Evolutionary conservation across 1,140 invertebrate genomes (phyloP), one percentile per base, ranked within the genome.

Genomic region (Drosophila lini): DNA sequence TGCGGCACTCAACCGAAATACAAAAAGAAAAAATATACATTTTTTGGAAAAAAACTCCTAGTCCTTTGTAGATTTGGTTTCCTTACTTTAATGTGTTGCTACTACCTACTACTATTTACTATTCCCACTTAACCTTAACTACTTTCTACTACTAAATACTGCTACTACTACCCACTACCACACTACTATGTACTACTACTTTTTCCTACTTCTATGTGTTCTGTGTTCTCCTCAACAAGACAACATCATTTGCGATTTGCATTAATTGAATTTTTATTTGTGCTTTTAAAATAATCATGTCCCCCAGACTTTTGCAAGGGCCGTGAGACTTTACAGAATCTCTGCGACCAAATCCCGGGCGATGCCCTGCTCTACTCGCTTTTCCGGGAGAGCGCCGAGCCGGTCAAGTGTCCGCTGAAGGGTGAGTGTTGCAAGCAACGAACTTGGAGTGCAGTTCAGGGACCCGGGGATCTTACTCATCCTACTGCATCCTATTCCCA

Each of bases 301-400:
- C 91, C 91, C 91, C 84, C 94, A 97, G 96, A 96, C 58, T 97
- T 95, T 93, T 97, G 96, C 92, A 95, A 96, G 91, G 94, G 94
- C 52, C 94, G 95, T 85, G 96, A 96, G 79, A 94, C 95, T 13
- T 93, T 97, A 74, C 94, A 96, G 44, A 95, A 95, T 60, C 93
- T 98, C 61, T 98, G 97, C 93, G 96, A 96, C 40, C 95, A 96
- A 74, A 97, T 98, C 91, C 97, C 96, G 5, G 97, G 97, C 13
- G 97, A 98, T 93, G 97, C 97, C 6, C 93, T 97, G 56, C 94
- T 98, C 1, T 97, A 96, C 92, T 97, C 97, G 50, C 96, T 98
- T 95, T 98, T 98, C 93, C 94, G 97, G 40, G 95, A 97, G 84
- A 96, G 96, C 82, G 96, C 96, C 8, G 94, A 94, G 36, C 94